Conservation (phyloP, 2,113 vertebrate species). For the Clarias batrachus region DNA sequence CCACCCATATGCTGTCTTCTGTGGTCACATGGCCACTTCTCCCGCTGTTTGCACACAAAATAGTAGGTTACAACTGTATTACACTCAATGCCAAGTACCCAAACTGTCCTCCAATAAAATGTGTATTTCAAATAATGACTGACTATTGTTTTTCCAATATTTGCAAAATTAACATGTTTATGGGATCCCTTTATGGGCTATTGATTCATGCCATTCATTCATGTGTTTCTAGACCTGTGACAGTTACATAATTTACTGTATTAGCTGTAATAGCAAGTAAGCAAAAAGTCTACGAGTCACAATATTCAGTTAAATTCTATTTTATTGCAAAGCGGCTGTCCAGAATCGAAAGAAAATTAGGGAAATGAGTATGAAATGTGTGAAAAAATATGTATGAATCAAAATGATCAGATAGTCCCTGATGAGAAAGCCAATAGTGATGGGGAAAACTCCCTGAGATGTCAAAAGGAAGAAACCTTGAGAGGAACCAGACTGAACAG, state of each 20-base stretch:
- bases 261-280: not conserved
- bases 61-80: conserved; percentile 57
- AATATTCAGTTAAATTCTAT: not conserved
- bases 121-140: conserved; percentile 62
- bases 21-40: conserved; percentile 51
- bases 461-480: no score
- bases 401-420: no score
- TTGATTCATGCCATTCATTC: no score
- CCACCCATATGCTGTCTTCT: conserved; percentile 35
- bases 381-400: no score
- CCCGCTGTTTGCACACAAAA: conserved; percentile 55
- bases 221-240: not conserved
- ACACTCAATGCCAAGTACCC: conserved; percentile 63
- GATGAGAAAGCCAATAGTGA: no score
- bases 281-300: not conserved
- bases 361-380: no score
- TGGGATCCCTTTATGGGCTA: not conserved
- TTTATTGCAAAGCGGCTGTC: no score
- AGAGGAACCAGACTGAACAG: no score
- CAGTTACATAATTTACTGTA: not conserved
- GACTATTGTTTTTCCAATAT: not conserved
- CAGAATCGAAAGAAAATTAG: no score
- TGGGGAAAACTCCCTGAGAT: no score
- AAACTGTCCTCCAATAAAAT: conserved; percentile 71
- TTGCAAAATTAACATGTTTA: not conserved